Base-by-base conservation (phyloP, 2,888 invertebrate species). In the Plemyria rubiginata region DNA sequence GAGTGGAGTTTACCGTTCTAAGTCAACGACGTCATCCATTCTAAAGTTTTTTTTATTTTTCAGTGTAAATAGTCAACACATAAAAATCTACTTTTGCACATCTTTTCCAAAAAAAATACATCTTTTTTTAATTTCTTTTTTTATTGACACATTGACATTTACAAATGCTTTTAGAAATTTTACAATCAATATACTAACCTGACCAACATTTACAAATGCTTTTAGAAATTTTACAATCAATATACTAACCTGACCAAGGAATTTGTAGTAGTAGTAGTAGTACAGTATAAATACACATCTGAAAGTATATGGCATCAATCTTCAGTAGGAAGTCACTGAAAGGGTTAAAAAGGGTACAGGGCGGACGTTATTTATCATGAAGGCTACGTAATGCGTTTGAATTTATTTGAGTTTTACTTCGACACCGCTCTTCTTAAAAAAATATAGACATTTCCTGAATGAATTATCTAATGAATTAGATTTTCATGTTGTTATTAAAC, bases 321-420 rank as follows among this genome's bases (percentile, higher is more conserved):
- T 67, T 65, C 50, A 22, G 49, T 55, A 67, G 71, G 70, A 71
- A 70, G 71, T 62, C 54, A 71, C 77, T 83, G 81, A 88, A 88
- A 89, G 90, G 87, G 87, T 85, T 84, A 77, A 79, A 72, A 70
- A 70, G 66, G 70, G 67, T 51, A 58, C 36, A 49, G 50, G 48
- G 67, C 84, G 87, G 86, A 86, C 82, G 87, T 84, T 78, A 88
- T 90, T 80, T 85, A 89, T 91, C 89, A 89, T 81, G 57, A 70
- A 69, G 72, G 73, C 71, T 73, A 73, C 79, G 86, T 86, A 89
- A 90, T 89, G 89, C 85, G 80, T 82, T 86, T 82, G 77, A 86
- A 90, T 91, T 90, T 90, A 91, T 91, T 84, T 87, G 86, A 87
- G 84, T 87, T 87, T 88, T 81, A 87, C 85, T 73, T 77, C 70